phyloP scores from a whole-genome alignment of 1,140 invertebrate genomes.

The Leucophenga varia region DNA sequence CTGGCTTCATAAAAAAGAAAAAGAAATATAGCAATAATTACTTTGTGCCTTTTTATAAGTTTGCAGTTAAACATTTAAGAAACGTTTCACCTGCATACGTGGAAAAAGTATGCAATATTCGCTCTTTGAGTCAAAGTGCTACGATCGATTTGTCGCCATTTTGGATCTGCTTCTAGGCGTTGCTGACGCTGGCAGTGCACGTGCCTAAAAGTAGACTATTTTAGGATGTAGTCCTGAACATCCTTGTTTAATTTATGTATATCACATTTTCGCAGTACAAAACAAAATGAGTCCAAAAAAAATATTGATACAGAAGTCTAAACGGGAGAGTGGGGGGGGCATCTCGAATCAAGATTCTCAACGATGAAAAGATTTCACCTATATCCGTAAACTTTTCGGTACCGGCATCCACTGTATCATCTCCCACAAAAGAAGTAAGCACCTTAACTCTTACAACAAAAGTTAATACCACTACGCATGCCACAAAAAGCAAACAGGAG shows the following conservation, averaged over 20 bases:
- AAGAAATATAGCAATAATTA: too few relatives aligned
- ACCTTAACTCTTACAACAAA: conserved; percentile 13
- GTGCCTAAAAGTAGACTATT: conserved; percentile 45
- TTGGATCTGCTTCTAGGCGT: conserved; percentile 46
- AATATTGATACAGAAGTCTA: conserved; percentile 11
- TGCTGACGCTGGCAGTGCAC: conserved; percentile 47
- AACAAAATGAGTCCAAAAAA: conserved; percentile 12
- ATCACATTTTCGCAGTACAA: conserved; percentile 25
- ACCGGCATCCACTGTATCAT: conserved; percentile 4
- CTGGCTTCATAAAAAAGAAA: too few relatives aligned
- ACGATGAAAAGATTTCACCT: conserved; percentile 22
- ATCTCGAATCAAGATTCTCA: conserved; percentile 40
- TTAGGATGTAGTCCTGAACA: conserved; percentile 20
- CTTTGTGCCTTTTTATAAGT: too few relatives aligned
- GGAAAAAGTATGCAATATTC: too few relatives aligned
- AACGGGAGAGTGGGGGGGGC: conserved; percentile 13
- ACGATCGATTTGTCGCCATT: conserved; percentile 31
- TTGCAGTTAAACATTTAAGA: too few relatives aligned
- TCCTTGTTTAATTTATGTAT: conserved; percentile 3
- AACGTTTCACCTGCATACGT: too few relatives aligned
- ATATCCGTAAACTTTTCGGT: conserved; percentile 3
- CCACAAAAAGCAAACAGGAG: conserved; percentile 39
- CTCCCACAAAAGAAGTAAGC: conserved; percentile 15
- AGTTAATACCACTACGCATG: conserved; percentile 25
- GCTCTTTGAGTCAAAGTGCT: too few relatives aligned